A percentile compares a stretch with the other conserved stretches of the same genome.
phyloP scores from a whole-genome alignment of 2,113 vertebrate species.

The Steatornis caripensis region DNA sequence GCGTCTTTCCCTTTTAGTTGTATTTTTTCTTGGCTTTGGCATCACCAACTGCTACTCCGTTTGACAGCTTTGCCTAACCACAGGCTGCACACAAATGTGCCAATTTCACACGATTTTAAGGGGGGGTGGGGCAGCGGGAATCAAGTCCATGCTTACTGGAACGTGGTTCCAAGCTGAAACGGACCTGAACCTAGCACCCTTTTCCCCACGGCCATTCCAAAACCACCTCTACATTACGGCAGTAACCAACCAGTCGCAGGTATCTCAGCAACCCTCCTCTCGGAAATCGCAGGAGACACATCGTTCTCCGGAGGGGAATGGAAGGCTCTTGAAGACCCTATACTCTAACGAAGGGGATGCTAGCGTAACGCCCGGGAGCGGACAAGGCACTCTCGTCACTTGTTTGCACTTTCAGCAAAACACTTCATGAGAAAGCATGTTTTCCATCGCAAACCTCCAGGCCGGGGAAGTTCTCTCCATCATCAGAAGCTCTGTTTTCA shows the following conservation, averaged over 20 bases:
- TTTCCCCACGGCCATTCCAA: accelerated
- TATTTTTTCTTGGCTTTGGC: not conserved
- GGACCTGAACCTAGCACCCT: not conserved
- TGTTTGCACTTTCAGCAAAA: not conserved
- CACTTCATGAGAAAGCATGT: not conserved
- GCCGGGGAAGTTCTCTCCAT: not conserved
- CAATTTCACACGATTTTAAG: not conserved
- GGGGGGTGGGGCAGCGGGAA: too few relatives aligned
- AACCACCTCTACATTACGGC: accelerated
- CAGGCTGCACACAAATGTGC: not conserved
- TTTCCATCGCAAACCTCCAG: not conserved
- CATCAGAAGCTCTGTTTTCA: not conserved
- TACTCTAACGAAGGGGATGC: not conserved
- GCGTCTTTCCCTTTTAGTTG: not conserved
- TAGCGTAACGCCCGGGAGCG: not conserved
- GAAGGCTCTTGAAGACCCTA: not conserved
- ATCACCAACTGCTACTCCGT: not conserved
- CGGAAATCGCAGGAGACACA: not conserved
- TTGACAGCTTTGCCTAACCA: not conserved
- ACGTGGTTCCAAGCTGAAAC: accelerated
- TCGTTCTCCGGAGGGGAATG: not conserved
- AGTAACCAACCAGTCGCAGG: not conserved
- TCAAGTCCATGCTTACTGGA: too few relatives aligned
- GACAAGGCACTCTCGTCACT: not conserved
- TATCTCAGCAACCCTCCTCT: not conserved